Evolutionary conservation across 1,140 invertebrate genomes (phyloP), one percentile per base, ranked within the genome.

Genomic region (Heliconius nattereri): DNA sequence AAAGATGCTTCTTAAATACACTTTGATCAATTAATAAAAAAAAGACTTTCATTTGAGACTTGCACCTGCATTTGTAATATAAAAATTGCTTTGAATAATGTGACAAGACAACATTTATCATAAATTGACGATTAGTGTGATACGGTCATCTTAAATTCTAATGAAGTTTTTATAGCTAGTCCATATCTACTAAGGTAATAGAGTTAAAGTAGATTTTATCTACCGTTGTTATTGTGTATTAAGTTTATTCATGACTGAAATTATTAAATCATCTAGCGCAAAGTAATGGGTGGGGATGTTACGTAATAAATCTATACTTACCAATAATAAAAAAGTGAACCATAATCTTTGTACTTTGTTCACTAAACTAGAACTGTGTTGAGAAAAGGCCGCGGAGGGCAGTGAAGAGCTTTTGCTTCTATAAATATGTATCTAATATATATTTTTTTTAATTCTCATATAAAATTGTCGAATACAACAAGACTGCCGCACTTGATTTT

Each of bases 181-280:
- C 84, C 84, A 89, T 84, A 81, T 75, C 85, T 84, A 88, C 85
- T 88, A 88, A 86, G 78, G 87, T 87, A 84, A 84, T 87, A 84
- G 79, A 87, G 84, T 81, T 89, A 82, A 52, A 86, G 91, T 93
- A 93, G 92, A 93, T 93, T 89, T 88, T 57, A 93, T 93, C 92
- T 92, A 93, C 92, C 26, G 78, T 81, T 78, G 79, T 85, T 81
- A 81, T 79, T 20, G 49, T 52, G 49, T 20, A 80, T 81, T 84
- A 75, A 83, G 83, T 81, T 82, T 66, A 81, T 87, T 85, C 85
- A 89, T 85, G 83, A 86, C 82, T 82, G 79, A 87, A 76, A 87
- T 82, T 83, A 84, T 84, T 89, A 87, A 71, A 89, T 49, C 57
- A 85, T 84, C 85, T 89, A 91, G 76, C 84, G 88, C 84, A 85